Evolutionary conservation across 2,888 invertebrate species (phyloP).

Genomic region (Melanophora roralis): DNA sequence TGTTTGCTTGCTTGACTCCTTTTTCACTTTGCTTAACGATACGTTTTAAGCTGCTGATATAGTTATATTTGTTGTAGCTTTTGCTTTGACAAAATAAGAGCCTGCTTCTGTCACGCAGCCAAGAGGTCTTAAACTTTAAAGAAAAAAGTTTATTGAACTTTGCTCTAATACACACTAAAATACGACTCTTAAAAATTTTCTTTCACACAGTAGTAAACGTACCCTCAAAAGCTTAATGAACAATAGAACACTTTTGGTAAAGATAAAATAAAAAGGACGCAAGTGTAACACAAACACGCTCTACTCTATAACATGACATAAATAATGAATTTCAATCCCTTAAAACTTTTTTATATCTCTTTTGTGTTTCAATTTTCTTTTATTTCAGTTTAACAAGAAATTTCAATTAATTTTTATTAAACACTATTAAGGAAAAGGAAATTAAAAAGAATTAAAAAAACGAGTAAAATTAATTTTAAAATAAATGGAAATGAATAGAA

Average conservation of each 20-base stretch:
- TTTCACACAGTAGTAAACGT: background rate
- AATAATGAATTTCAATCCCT: too few species aligned
- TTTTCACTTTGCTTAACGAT: background rate
- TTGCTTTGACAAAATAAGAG: background rate
- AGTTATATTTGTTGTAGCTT: background rate
- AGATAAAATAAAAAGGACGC: background rate
- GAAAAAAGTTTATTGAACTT: constrained; percentile 15
- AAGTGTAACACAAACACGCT: background rate
- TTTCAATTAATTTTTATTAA: too few species aligned
- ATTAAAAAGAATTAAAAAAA: too few species aligned
- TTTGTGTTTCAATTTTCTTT: too few species aligned
- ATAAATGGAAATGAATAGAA: too few species aligned
- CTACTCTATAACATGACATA: too few species aligned
- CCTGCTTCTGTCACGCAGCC: constrained; percentile 17
- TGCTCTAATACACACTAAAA: background rate
- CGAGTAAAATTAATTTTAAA: too few species aligned
- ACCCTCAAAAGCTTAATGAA: background rate
- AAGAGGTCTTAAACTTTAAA: background rate
- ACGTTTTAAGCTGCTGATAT: background rate
- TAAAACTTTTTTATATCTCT: too few species aligned
- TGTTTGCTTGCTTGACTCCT: background rate
- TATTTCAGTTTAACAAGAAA: too few species aligned
- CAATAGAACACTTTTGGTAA: background rate
- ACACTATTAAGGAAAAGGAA: too few species aligned
- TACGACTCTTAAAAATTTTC: background rate